Base-by-base conservation (phyloP, 2,797 vertebrate species). In the Cephalopachus bancanus region DNA sequence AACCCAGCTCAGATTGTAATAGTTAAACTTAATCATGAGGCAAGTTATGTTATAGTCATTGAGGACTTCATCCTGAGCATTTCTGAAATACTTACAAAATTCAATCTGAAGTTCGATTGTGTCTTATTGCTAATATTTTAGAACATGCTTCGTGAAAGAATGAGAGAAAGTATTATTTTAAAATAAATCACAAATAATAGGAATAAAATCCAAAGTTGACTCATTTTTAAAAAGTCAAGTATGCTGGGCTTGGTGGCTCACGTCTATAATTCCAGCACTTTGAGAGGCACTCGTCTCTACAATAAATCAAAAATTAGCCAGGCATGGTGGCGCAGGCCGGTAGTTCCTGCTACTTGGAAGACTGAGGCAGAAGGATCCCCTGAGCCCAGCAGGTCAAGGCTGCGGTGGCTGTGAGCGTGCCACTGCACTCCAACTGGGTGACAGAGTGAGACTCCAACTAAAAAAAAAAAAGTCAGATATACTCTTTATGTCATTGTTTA, bases 11-110 rank as follows among this genome's bases (percentile, higher is more conserved):
- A 96, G 96, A 95, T 95, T 72, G 33, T 96, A 96, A 59, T 96
- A 98, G 95, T 98, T 98, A 96, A 98, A 98, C 88, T 98, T 98
- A 98, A 97, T 98, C 98, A 96, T 85, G 93, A 95, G 95, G 90
- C 97, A 97, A 98, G 93, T 97, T 83, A 53, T 97, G 24, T 97
- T 98, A 83, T 60, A 96, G 93, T 93, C 94, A 79, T 5, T 95
- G 87, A 98, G 89, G 91, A 97, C 57, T 97, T 97, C 92, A 96
- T 94, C 64, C 44, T 79, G 96, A 95, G 93, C 98, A 98, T 98
- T 98, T 98, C 95, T 98, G 97, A 97, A 98, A 98, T 98, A 97
- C 94, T 98, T 98, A 64, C 59, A 97, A 98, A 97, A 97, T 17
- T 20, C 92, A 96, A 84, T 89, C 94, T 94, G 91, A 87, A 97